Percentiles rank a stretch among this genome's conserved stretches.
Conservation (phyloP, 2,888 invertebrate species). For the Drosophila anomelani region DNA sequence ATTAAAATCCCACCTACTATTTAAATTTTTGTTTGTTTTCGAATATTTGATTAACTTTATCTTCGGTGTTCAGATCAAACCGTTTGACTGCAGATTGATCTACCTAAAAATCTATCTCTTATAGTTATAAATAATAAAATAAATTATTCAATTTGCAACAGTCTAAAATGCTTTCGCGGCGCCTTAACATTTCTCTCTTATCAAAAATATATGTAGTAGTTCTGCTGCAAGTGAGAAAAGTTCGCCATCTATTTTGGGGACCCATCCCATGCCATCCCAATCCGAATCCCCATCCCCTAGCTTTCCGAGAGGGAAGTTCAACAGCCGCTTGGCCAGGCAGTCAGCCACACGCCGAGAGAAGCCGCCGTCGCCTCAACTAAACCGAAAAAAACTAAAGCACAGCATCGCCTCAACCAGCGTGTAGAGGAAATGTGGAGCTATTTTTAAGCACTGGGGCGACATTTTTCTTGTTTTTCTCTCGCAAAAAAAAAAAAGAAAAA, state of each 20-base stretch:
- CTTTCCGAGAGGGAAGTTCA: constrained; percentile 58
- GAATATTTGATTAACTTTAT: not conserved
- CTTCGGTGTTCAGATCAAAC: not conserved
- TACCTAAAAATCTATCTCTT: not conserved
- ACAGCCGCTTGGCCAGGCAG: constrained; percentile 63
- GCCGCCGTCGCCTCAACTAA: constrained; percentile 31
- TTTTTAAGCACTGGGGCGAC: constrained; percentile 71
- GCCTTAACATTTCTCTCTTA: constrained; percentile 7
- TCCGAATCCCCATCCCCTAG: constrained; percentile 8
- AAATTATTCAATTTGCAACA: not conserved
- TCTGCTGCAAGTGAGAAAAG: constrained; percentile 34
- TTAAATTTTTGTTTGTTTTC: no score
- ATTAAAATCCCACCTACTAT: no score
- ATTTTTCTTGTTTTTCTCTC: constrained; percentile 57
- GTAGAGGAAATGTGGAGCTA: constrained; percentile 52
- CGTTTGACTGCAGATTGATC: not conserved
- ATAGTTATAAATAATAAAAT: not conserved
- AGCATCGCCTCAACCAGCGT: constrained; percentile 39
- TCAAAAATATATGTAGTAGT: constrained; percentile 1
- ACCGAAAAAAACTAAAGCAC: constrained; percentile 23
- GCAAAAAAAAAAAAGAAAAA: constrained; percentile 50
- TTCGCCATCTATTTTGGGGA: constrained; percentile 59
- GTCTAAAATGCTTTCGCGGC: not conserved
- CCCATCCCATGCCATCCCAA: constrained; percentile 14
- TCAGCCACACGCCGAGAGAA: constrained; percentile 64